Evolutionary conservation across 2,113 vertebrate genomes (phyloP).

Genomic region (Ancistrus triradiatus): DNA sequence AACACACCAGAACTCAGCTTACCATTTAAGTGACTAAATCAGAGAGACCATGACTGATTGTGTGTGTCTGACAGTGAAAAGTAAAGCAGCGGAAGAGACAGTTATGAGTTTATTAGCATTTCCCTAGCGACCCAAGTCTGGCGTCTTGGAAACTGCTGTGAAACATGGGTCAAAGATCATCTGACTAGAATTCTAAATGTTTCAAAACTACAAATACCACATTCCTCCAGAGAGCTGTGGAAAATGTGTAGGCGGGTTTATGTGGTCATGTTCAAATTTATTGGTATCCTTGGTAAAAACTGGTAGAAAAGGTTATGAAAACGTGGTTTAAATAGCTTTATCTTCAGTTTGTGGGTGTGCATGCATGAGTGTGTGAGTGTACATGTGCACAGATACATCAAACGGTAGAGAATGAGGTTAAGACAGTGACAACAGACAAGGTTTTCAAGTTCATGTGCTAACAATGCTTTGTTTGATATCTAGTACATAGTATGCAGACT

Average conservation of each 20-base stretch:
- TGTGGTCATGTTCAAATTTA: conserved; percentile 2
- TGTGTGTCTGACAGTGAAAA: background rate
- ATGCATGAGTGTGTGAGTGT: conserved; percentile 10
- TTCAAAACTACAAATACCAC: conserved; percentile 37
- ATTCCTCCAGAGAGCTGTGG: conserved; percentile 19
- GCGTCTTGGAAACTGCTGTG: conserved; percentile 23
- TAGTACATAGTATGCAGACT: too few species aligned
- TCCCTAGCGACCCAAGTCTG: conserved; percentile 25
- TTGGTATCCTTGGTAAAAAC: too few species aligned
- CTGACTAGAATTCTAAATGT: conserved; percentile 37
- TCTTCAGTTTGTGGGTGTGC: too few species aligned
- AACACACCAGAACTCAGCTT: too few species aligned
- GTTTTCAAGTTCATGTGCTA: too few species aligned
- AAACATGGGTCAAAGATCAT: conserved; percentile 30
- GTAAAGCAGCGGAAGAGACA: conserved; percentile 19
- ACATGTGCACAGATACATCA: background rate
- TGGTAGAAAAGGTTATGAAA: too few species aligned
- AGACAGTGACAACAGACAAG: too few species aligned
- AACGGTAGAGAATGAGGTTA: background rate
- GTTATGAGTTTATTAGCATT: conserved; percentile 31
- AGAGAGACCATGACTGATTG: background rate
- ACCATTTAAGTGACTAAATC: background rate
- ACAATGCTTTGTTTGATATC: too few species aligned
- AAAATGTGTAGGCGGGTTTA: background rate
- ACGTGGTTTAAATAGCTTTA: too few species aligned